These are phyloP conservation scores for Temnothorax ravouxi DNA, from an alignment of 2,888 invertebrate species.

Conservation along the genomic window DNA sequence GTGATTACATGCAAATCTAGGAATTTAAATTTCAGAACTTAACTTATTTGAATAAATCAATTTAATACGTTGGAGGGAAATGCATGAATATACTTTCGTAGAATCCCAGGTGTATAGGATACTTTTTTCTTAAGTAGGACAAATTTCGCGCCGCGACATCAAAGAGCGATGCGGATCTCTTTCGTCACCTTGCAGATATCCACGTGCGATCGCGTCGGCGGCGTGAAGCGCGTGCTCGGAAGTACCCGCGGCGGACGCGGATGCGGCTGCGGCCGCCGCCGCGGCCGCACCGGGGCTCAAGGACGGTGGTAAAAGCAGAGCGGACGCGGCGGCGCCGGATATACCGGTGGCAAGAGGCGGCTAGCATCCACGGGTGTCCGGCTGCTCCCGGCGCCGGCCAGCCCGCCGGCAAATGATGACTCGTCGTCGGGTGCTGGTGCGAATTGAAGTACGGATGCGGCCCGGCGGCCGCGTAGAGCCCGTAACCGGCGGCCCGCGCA, in stretches of 20 bases:
- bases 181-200: slow-evolving; percentile 83
- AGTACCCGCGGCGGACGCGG: slow-evolving; percentile 86
- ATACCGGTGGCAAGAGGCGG: slow-evolving; percentile 83
- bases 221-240: slow-evolving; percentile 88
- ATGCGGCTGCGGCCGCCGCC: slow-evolving; percentile 87
- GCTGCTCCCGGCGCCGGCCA: slow-evolving; percentile 89
- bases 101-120: not conserved
- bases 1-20: not conserved
- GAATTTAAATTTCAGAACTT: not conserved
- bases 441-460: slow-evolving; percentile 91
- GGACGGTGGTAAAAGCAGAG: slow-evolving; percentile 86
- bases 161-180: not conserved
- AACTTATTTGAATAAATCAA: not conserved
- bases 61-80: not conserved
- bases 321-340: slow-evolving; percentile 87
- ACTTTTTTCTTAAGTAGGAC: not conserved
- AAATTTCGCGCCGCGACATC: not conserved
- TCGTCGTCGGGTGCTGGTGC: slow-evolving; percentile 87
- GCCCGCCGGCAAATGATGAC: slow-evolving; percentile 89
- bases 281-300: slow-evolving; percentile 88
- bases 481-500: slow-evolving; percentile 96
- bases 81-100: not conserved
- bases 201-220: slow-evolving; percentile 84
- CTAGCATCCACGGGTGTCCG: slow-evolving; percentile 83
- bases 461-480: slow-evolving; percentile 89